Base-by-base conservation (phyloP, 2,797 vertebrate species). In the Gouania willdenowi region DNA sequence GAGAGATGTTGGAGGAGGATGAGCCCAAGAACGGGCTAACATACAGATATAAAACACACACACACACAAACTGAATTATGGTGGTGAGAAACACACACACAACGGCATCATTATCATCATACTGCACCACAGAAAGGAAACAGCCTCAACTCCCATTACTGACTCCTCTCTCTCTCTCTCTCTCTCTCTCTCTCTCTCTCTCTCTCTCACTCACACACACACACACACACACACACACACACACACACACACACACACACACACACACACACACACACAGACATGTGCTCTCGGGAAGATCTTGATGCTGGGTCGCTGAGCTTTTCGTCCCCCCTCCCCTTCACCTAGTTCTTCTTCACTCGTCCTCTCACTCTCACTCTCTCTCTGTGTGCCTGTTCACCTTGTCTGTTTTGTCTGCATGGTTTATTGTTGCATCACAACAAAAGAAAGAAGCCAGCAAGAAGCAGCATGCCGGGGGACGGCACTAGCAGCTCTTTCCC, bases 381-480 rank as follows among this genome's bases (percentile, higher is more conserved):
- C 62, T 14, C 63, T 45, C 51, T 21, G 55, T 56, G 56, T 58
- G 32, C 46, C 38, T 24, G 51, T 81, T 82, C 77, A 83, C 73
- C 75, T 82, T 81, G 76, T 46, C 77, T 69, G 45, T 70, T 76
- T 75, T 21, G 55, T 70, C 76, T 76, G 60, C 67, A 56, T 79
- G 81, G 66, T 80, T 76, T 70, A 68, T 81, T 57, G 66, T 81
- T 86, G 84, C 81, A 64, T 82, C 83, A 82, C 68, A 81, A 65
- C 53, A 61, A 58, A 48, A 51, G 53, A n/a, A n/a, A n/a, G 67
- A 52, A 75, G 56, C 62, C 68, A 67, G 63, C 58, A 6, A 75
- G 72, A 54, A 82, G 74, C 76, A 88, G 74, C 76, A 88, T 88
- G 87, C 85, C 87, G 20, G 84, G 87, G 66, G 83, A 88, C 63